Base-by-base conservation (phyloP, 2,113 vertebrate species). In the Callionymus lyra region DNA sequence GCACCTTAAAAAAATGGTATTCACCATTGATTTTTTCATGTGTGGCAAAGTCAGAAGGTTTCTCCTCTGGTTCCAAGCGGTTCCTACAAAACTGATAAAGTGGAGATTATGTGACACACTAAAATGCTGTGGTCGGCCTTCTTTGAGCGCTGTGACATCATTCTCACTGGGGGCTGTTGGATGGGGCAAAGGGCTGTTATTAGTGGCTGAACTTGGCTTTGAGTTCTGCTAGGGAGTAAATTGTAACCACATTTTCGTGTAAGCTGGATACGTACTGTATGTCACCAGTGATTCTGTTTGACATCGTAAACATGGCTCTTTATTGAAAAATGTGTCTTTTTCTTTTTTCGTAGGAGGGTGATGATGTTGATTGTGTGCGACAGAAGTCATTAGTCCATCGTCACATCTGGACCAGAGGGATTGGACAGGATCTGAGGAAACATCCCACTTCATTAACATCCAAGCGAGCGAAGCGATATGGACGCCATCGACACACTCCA, bases 401-500 rank as follows among this genome's bases (percentile, higher is more conserved):
- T 34, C 41, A 1, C 18, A 44, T 18, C 34, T 16, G 15, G 27
- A 38, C 50, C 16, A 11, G 8, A 15, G 14, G 45, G 54, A 31
- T 8, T 15, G 50, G 34, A 27, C 41, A n/a, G n/a, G 21, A 27
- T 4, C 21, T 27, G 4, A 27, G 4, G n/a, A 27, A 27, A 27
- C 21, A 27, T 27, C 27, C 35, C 41, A 33, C 10, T 51, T 50
- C 43, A 6, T 6, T 8, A 12, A 17, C 12, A 10, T 50, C 50
- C 41, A 4, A 6, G 6, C 8, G 16, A 12, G 10, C 44, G 19
- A 6, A 16, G 31, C 10, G 44, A 31, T 17, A 83, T 82, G 80
- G 81, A 82, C 44, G 66, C 57, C 14, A 16, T 85, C 48, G 81
- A 84, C 42, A 61, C 82, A 59, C 62, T 85, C 42, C 77, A 79